Conservation (phyloP, 2,113 vertebrate genomes). For the Climacteris rufus region DNA sequence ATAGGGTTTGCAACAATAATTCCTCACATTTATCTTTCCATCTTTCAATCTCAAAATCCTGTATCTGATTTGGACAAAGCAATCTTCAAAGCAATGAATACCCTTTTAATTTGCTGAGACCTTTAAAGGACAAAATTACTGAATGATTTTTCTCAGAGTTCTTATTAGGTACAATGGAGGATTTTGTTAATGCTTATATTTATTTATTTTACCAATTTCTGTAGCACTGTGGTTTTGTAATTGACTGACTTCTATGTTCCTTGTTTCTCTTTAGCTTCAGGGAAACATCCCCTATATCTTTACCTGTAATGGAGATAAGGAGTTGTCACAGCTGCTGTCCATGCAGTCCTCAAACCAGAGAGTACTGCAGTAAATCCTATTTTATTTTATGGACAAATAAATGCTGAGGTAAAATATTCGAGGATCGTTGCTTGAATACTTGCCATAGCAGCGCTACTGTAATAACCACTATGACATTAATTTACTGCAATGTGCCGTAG, state of each 20-base stretch:
- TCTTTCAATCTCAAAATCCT: neutral
- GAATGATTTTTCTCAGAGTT: neutral
- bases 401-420: slow-evolving; percentile 87
- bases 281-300: slow-evolving; percentile 40
- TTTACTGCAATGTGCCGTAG: slow-evolving; percentile 79
- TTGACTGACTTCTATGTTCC: neutral
- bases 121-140: slow-evolving; percentile 7
- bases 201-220: neutral
- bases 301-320: slow-evolving; percentile 67
- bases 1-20: neutral
- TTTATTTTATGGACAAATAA: slow-evolving; percentile 91
- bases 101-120: slow-evolving; percentile 22
- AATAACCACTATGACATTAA: slow-evolving; percentile 81
- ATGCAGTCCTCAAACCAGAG: slow-evolving; percentile 76
- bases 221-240: neutral
- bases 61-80: neutral
- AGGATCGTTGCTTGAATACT: slow-evolving; percentile 75
- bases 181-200: neutral
- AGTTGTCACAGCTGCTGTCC: slow-evolving; percentile 73
- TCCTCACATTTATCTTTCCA: neutral
- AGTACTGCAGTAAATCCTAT: slow-evolving; percentile 78
- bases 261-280: neutral
- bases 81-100: neutral
- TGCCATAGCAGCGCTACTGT: slow-evolving; percentile 74
- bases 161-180: neutral